Conservation (phyloP, 2,797 vertebrate species). For the Sorex maritimensis region DNA sequence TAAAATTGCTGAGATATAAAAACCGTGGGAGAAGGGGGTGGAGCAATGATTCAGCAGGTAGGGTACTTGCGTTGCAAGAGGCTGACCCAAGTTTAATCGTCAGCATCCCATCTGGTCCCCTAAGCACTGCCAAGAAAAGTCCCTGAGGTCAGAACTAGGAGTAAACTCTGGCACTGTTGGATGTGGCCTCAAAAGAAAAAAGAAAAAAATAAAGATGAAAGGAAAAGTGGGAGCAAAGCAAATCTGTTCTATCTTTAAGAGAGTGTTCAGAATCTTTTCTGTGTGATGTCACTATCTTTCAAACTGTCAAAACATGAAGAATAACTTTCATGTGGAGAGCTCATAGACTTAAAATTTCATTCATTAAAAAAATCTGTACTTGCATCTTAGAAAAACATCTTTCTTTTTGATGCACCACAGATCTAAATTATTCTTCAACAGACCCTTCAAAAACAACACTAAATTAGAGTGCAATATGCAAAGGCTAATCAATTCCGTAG, state of each 20-base stretch:
- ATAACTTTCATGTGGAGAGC: not conserved
- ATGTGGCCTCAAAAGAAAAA: too few relatives aligned
- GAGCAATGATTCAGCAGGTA: too few relatives aligned
- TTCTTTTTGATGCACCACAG: not conserved
- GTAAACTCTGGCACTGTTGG: too few relatives aligned
- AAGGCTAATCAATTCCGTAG: not conserved
- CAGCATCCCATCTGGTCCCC: too few relatives aligned
- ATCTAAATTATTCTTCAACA: not conserved
- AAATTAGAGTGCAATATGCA: not conserved
- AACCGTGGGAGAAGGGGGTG: not conserved
- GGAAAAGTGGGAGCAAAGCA: not conserved
- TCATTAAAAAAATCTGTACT: not conserved
- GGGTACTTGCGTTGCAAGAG: too few relatives aligned
- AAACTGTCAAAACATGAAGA: not conserved
- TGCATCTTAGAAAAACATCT: not conserved
- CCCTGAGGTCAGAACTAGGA: too few relatives aligned
- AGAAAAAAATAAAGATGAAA: too few relatives aligned
- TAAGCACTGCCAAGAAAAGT: too few relatives aligned
- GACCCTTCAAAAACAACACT: not conserved
- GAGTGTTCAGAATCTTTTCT: not conserved
- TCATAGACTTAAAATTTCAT: not conserved
- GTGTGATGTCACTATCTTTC: not conserved
- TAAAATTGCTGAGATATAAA: not conserved
- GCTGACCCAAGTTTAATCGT: too few relatives aligned
- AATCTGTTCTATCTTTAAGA: not conserved